phyloP scores from a whole-genome alignment of 2,797 vertebrate genomes.

The Sus cebifrons region DNA sequence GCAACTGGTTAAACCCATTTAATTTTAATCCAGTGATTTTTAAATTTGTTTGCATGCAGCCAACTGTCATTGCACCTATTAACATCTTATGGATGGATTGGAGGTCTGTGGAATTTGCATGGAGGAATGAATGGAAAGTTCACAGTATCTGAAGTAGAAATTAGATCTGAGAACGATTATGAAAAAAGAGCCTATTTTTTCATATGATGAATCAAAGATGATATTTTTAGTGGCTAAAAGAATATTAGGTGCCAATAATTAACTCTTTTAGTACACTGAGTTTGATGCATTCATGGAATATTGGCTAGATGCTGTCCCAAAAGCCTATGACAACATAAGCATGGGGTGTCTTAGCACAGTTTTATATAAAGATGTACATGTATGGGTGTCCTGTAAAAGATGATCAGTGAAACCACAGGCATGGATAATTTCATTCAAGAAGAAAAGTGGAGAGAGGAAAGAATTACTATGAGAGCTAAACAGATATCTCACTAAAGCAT shows the following conservation, averaged over 20 bases:
- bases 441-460: neutral
- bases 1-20: neutral
- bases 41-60: neutral
- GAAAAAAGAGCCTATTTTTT: neutral
- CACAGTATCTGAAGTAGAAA: conserved; percentile 1
- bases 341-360: neutral
- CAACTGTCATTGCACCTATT: neutral
- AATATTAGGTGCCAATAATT: neutral
- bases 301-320: neutral
- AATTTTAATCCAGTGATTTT: conserved; percentile 17
- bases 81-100: neutral
- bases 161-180: conserved; percentile 17
- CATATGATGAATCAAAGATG: neutral
- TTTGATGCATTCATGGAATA: neutral
- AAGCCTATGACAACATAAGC: neutral
- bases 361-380: neutral
- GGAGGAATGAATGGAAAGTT: neutral
- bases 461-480: neutral
- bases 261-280: neutral
- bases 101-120: neutral
- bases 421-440: neutral
- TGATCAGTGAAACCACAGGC: neutral
- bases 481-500: neutral
- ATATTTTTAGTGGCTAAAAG: neutral
- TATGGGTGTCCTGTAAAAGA: neutral